These are phyloP conservation scores for Caenorhabditis sp. DNA, from an alignment of 2,888 invertebrate genomes.

Conservation along the genomic window DNA sequence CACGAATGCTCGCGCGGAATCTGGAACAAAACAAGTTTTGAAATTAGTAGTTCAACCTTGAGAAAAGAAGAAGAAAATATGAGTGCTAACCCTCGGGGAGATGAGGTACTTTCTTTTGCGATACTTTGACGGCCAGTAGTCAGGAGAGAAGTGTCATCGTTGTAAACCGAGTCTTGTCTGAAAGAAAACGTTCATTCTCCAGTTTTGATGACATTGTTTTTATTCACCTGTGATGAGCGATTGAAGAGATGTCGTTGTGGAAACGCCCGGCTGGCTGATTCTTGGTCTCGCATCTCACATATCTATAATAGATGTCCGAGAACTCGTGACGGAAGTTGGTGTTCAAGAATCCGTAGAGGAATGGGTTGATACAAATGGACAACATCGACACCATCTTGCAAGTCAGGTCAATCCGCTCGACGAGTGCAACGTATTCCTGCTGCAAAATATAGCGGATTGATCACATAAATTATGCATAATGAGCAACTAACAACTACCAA, in stretches of 20 bases:
- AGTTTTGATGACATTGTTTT: background rate
- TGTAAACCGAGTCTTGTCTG: constrained; percentile 61
- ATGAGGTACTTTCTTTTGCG: constrained; percentile 25
- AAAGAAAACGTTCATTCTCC: background rate
- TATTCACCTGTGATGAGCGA: constrained; percentile 57
- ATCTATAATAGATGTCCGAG: constrained; percentile 76
- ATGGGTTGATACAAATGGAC: constrained; percentile 83
- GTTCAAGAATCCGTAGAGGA: constrained; percentile 81
- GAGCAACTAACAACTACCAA: too few species aligned
- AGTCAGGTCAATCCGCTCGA: constrained; percentile 80
- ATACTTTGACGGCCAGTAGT: constrained; percentile 32
- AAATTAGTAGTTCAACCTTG: too few species aligned
- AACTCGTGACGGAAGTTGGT: constrained; percentile 83
- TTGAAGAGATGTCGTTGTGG: constrained; percentile 64
- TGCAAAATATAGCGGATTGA: constrained; percentile 56
- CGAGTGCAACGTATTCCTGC: constrained; percentile 75
- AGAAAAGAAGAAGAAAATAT: too few species aligned
- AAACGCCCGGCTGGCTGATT: constrained; percentile 33
- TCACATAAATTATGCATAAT: background rate
- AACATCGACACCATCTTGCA: constrained; percentile 82
- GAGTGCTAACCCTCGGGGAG: constrained; percentile 44
- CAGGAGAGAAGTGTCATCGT: constrained; percentile 54
- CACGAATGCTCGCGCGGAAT: constrained; percentile 38
- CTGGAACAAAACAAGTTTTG: too few species aligned
- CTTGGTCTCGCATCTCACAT: constrained; percentile 60